phyloP scores from a whole-genome alignment of 2,888 invertebrate species.

The Frankliniella intonsa region DNA sequence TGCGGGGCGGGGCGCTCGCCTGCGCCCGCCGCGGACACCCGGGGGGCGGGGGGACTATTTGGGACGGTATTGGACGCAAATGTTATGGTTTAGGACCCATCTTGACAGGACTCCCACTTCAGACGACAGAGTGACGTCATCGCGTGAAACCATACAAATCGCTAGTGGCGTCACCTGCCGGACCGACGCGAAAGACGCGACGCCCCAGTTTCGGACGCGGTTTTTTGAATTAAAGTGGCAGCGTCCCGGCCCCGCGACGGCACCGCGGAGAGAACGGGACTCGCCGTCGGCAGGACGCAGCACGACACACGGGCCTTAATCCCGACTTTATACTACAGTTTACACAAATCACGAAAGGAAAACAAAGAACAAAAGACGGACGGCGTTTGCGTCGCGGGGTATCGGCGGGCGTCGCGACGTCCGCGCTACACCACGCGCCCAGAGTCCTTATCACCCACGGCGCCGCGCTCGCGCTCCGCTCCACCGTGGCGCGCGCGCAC shows the following conservation, averaged over 20 bases:
- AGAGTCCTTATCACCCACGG: neutral
- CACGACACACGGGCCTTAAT: neutral
- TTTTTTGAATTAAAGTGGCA: neutral
- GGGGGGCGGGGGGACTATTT: neutral
- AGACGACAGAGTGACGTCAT: slow-evolving; percentile 24
- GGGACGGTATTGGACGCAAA: neutral
- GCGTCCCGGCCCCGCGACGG: neutral
- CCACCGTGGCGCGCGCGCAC: neutral
- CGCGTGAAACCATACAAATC: slow-evolving; percentile 21
- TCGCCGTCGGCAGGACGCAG: neutral
- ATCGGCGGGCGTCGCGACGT: slow-evolving; percentile 1
- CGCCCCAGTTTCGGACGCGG: neutral
- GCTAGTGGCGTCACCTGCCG: slow-evolving; percentile 18
- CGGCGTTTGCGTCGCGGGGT: neutral
- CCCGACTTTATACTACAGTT: neutral
- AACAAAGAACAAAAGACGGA: slow-evolving; percentile 7
- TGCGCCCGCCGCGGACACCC: too few relatives aligned
- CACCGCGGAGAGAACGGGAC: neutral
- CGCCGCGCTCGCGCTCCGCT: neutral
- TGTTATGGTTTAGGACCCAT: neutral
- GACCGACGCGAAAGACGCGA: neutral
- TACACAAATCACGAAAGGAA: neutral
- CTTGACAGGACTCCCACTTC: neutral
- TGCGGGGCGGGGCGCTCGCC: too few relatives aligned
- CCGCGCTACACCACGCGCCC: neutral